Evolutionary conservation across 2,797 vertebrate species (phyloP).

Genomic region (Alosa sapidissima): DNA sequence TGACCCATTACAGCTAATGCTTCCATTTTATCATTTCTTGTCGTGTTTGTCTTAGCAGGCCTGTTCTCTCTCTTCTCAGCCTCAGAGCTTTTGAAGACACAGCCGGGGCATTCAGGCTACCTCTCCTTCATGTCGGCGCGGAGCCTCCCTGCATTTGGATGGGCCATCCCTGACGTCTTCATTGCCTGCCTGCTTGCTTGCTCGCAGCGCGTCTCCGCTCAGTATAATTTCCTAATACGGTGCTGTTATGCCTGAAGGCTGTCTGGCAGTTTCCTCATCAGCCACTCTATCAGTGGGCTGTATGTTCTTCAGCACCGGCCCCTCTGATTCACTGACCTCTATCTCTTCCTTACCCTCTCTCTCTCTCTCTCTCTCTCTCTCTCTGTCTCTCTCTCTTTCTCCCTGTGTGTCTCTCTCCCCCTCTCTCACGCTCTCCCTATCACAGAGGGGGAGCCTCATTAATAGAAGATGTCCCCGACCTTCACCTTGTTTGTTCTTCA

Average conservation of each 20-base stretch:
- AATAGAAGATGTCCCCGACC: slow-evolving; percentile 13
- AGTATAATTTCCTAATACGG: slow-evolving; percentile 41
- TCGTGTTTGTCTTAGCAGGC: background rate
- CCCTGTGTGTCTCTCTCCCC: background rate
- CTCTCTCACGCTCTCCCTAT: slow-evolving; percentile 1
- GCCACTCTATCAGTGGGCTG: slow-evolving; percentile 52
- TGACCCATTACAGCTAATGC: background rate
- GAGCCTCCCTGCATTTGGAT: background rate
- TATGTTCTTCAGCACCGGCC: slow-evolving; percentile 46
- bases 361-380: background rate
- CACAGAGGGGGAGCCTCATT: slow-evolving; percentile 13
- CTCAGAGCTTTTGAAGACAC: background rate
- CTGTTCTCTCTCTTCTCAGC: background rate
- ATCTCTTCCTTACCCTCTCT: slow-evolving; percentile 34
- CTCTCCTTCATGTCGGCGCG: background rate
- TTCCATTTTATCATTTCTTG: background rate
- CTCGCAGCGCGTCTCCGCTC: slow-evolving; percentile 10
- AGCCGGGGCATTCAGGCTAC: background rate
- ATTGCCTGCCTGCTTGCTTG: slow-evolving; percentile 17
- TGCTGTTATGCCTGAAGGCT: slow-evolving; percentile 44
- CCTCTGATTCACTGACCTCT: slow-evolving; percentile 64
- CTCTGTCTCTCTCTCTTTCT: background rate
- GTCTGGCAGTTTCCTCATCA: slow-evolving; percentile 34
- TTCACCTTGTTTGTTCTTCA: slow-evolving; percentile 25
- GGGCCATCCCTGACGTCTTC: background rate